Evolutionary conservation across 2,888 invertebrate genomes (phyloP).

Genomic region (Ennomos erosarius): DNA sequence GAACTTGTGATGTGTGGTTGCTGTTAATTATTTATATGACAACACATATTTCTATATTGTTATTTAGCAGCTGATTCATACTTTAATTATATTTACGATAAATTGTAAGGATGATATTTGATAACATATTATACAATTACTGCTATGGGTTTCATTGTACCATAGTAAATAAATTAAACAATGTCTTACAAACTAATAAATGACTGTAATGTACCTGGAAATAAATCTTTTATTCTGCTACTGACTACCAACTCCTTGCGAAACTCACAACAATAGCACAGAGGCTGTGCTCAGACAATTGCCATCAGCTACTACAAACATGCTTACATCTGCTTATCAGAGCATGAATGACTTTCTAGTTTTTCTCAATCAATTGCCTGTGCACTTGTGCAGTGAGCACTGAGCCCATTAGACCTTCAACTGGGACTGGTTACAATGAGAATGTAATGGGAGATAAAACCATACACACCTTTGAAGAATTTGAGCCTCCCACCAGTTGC

Average conservation of each 20-base stretch:
- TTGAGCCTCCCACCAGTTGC: conserved; percentile 90
- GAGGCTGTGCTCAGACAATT: conserved; percentile 75
- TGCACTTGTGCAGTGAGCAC: conserved; percentile 41
- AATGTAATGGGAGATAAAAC: conserved; percentile 33
- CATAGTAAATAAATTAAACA: background rate
- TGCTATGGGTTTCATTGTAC: too few relatives aligned
- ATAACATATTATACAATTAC: too few relatives aligned
- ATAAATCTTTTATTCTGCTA: conserved; percentile 61
- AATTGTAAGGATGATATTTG: too few relatives aligned
- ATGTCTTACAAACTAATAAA: background rate
- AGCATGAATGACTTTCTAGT: conserved; percentile 85
- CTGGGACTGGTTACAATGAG: conserved; percentile 24
- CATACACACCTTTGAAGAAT: conserved; percentile 89
- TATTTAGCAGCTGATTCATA: conserved; percentile 10
- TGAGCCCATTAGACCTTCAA: conserved; percentile 27
- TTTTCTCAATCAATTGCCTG: conserved; percentile 54
- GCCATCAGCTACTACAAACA: conserved; percentile 68
- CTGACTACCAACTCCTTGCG: conserved; percentile 65
- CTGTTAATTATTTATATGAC: too few relatives aligned
- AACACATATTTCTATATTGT: background rate
- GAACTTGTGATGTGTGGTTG: background rate
- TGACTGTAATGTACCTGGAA: conserved; percentile 12
- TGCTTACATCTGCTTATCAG: conserved; percentile 77
- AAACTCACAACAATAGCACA: conserved; percentile 76
- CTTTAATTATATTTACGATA: conserved; percentile 1